Percentiles rank a stretch among this genome's conserved stretches.
Evolutionary conservation across 2,797 vertebrate genomes (phyloP).

Genomic region (Perodicticus potto): DNA sequence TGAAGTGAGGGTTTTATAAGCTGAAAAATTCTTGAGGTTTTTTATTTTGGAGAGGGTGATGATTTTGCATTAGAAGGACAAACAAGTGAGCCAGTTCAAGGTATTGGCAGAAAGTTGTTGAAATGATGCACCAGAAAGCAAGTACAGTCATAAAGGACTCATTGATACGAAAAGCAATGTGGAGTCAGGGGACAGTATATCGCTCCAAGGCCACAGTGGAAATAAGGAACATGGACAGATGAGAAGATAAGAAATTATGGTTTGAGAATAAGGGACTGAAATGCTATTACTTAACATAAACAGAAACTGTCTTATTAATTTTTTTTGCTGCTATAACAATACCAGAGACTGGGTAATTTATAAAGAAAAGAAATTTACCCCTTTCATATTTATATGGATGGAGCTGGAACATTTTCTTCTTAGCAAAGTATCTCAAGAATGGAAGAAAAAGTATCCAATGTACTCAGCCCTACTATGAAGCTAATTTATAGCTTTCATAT

Average conservation of each 20-base stretch:
- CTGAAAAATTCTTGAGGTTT: background rate
- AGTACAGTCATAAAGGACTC: background rate
- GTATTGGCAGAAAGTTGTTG: background rate
- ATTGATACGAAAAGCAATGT: background rate
- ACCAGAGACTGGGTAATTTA: background rate
- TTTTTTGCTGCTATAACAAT: background rate
- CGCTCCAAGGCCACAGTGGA: background rate
- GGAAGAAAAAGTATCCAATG: too few species aligned
- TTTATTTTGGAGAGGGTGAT: background rate
- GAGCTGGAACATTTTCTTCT: too few species aligned
- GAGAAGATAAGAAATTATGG: background rate
- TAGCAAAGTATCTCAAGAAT: too few species aligned
- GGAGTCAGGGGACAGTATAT: background rate
- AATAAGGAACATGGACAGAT: background rate
- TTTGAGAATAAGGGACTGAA: background rate
- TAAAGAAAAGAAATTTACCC: too few species aligned
- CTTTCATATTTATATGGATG: too few species aligned
- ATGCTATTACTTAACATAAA: background rate
- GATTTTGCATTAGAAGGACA: background rate
- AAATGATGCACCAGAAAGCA: background rate
- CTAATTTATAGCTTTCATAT: too few species aligned
- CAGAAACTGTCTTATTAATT: background rate
- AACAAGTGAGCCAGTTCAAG: background rate
- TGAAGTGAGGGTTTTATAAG: background rate
- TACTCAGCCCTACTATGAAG: too few species aligned